phyloP scores from a whole-genome alignment of 1,140 invertebrate species.

The Zaprionus taronus region DNA sequence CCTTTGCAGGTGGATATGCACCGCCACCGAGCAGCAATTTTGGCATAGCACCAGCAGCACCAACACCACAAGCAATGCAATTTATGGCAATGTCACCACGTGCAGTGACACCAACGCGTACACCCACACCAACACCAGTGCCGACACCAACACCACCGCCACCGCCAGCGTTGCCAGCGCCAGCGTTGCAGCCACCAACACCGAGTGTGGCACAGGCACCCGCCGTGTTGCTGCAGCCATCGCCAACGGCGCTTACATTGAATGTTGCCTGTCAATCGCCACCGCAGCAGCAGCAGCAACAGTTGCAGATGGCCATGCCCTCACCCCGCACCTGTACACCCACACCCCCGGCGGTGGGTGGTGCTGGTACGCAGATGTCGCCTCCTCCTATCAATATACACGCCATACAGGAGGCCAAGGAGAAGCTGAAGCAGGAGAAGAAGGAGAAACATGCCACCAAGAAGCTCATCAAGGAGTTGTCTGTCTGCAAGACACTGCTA shows the following conservation, averaged over 20 bases:
- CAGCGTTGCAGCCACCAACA: slow-evolving; percentile 52
- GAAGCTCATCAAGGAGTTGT: slow-evolving; percentile 91
- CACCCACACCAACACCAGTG: slow-evolving; percentile 56
- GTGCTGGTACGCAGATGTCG: slow-evolving; percentile 55
- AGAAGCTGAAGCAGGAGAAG: slow-evolving; percentile 85
- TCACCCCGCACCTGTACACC: slow-evolving; percentile 58
- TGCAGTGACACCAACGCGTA: slow-evolving; percentile 72
- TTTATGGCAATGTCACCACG: slow-evolving; percentile 69
- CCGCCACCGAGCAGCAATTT: slow-evolving; percentile 43
- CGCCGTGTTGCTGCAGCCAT: slow-evolving; percentile 81
- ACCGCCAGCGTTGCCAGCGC: slow-evolving; percentile 34
- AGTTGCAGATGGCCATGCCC: slow-evolving; percentile 58
- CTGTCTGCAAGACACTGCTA: slow-evolving; percentile 87
- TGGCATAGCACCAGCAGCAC: slow-evolving; percentile 34
- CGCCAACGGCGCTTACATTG: slow-evolving; percentile 84
- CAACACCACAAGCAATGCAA: slow-evolving; percentile 50
- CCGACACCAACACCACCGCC: slow-evolving; percentile 51
- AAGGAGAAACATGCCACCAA: slow-evolving; percentile 89
- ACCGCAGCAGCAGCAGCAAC: slow-evolving; percentile 50
- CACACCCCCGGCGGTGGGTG: slow-evolving; percentile 44
- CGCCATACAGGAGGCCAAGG: slow-evolving; percentile 79
- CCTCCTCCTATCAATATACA: slow-evolving; percentile 76
- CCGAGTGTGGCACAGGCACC: slow-evolving; percentile 37
- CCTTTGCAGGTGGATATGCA: slow-evolving; percentile 43
- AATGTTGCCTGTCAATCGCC: slow-evolving; percentile 69